Base-by-base conservation (phyloP, 2,113 vertebrate genomes). In the Patagioenas fasciata region DNA sequence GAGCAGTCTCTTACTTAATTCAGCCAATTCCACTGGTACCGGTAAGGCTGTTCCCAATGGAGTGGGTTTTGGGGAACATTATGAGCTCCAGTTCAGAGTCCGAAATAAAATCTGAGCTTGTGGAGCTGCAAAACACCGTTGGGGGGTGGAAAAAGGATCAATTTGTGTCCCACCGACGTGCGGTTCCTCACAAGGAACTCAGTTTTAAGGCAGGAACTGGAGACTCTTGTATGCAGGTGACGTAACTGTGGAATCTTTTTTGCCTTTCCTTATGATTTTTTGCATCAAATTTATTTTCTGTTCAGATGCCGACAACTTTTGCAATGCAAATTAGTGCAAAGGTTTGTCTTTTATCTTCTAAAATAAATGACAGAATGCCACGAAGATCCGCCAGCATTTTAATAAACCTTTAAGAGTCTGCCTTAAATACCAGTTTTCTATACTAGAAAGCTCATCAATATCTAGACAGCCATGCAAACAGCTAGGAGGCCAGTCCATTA, bases 401-500 rank as follows among this genome's bases (percentile, higher is more conserved):
- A 92, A 91, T 95, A 93, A 82, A 38, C 75, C 87, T 85, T 75
- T 81, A 93, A 91, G 89, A 93, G 96, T 96, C 96, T 96, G 98
- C 98, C 97, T 98, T 98, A 97, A 98, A 97, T 97, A 97, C 97
- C 96, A 93, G 89, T 95, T 97, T 98, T 97, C 95, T 98, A 85
- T 95, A 92, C 86, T 91, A 85, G 96, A 96, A 97, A 97, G 97
- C 97, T 98, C 98, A 99, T 98, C 99, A 99, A 98, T 98, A 98
- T 98, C 98, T 95, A 97, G 98, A 98, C 97, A 98, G 97, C 95
- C 98, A 98, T 86, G 95, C 98, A 95, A 97, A 98, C 98, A 96
- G 98, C 98, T 98, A 98, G 98, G 98, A 99, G 98, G 99, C 98
- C 98, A 78, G 97, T 98, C 97, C 98, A 98, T 99, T 99, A 99